A percentile compares a stretch with the other conserved stretches of the same genome.
Conservation (phyloP, 2,113 vertebrate species). For the Oreochromis spilurus region DNA sequence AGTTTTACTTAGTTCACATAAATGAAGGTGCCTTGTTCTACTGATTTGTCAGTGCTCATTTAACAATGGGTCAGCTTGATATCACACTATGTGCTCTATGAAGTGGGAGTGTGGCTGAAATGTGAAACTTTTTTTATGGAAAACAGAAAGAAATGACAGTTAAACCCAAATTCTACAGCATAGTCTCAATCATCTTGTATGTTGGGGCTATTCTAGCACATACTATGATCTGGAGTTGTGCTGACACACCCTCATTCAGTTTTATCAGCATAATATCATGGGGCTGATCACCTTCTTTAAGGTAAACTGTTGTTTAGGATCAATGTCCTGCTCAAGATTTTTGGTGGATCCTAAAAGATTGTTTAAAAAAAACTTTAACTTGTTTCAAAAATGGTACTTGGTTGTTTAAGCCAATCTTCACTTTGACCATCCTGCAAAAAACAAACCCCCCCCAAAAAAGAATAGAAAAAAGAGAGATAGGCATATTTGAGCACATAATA, state of each 20-base stretch:
- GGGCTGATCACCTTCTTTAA: not conserved
- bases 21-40: not conserved
- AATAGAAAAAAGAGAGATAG: too few relatives aligned
- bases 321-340: not conserved
- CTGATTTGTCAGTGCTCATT: not conserved
- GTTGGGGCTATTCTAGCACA: not conserved
- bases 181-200: not conserved
- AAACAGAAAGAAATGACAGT: not conserved
- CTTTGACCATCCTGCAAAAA: not conserved
- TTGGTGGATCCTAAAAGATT: not conserved
- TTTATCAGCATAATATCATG: slow-evolving; percentile 29
- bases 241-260: not conserved
- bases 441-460: too few relatives aligned
- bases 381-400: not conserved
- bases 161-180: not conserved
- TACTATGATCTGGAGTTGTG: not conserved
- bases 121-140: not conserved
- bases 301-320: not conserved
- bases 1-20: not conserved
- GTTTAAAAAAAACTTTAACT: not conserved
- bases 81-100: not conserved
- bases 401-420: not conserved
- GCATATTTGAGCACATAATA: too few relatives aligned
- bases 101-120: not conserved
- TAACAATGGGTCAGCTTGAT: not conserved